Evolutionary conservation across 2,888 invertebrate species (phyloP), one percentile per base, ranked within the genome.

Genomic region (Agrilus mali): DNA sequence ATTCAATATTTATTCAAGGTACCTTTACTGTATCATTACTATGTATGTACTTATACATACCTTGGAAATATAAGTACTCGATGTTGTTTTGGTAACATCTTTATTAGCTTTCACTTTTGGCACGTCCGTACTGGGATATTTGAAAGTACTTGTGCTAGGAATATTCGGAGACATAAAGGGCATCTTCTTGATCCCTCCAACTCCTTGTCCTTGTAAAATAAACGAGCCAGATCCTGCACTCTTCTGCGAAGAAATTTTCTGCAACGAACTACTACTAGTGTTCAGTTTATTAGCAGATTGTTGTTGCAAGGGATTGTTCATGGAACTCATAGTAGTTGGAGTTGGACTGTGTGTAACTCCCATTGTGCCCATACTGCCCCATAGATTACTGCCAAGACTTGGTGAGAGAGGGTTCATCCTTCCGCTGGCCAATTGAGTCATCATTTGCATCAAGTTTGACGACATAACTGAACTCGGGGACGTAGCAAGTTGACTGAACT

Each of bases 401-500:
- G 50, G 37, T 7, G 49, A 40, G 20, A 51, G 17, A 5, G 55
- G 47, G 44, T 53, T 55, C 31, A 52, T 43, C 4, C 50, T 47
- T 6, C 51, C 34, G 33, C 36, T 45, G 10, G 33, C 13, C 31
- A 53, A 43, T 37, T 54, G 56, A 33, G 48, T 48, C 42, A 56
- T 48, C 3, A 46, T 47, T 40, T 55, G 54, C n/a, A 56, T 31
- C 16, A 56, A 45, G 38, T 47, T 46, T 0, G 55, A 46, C 43
- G 48, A 53, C 36, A 55, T 38, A 17, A 45, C 13, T 12, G 47
- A 40, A 17, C 15, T 38, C 13, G 46, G 38, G 17, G 16, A 8
- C 27, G 31, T 14, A 22, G 45, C 33, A n/a, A 50, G 33, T 36
- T 43, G 46, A 27, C 43, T 51, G 48, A 53, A 47, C 36, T 53